phyloP scores from a whole-genome alignment of 2,888 invertebrate species.

The Caenorhabditis drosophilae region DNA sequence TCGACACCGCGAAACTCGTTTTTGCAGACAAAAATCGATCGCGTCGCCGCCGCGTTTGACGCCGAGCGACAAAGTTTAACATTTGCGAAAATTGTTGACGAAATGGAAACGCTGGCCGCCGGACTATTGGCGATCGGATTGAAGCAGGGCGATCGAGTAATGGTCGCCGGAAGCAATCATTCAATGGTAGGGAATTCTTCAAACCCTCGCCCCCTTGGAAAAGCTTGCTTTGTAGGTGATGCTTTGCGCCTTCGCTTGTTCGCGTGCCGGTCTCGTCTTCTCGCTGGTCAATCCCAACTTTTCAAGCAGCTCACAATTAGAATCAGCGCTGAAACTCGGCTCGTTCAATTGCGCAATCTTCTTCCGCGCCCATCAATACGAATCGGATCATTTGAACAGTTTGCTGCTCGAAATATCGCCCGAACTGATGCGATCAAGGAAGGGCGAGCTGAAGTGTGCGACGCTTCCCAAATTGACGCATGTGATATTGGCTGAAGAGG shows the following conservation, averaged over 20 bases:
- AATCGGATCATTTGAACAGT: constrained; percentile 48
- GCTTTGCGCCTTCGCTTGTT: constrained; percentile 55
- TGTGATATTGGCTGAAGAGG: constrained; percentile 69
- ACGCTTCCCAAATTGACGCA: constrained; percentile 69
- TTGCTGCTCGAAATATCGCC: constrained; percentile 56
- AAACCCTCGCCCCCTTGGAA: too few species aligned
- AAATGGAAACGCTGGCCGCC: constrained; percentile 65
- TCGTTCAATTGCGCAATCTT: constrained; percentile 70
- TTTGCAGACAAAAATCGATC: constrained; percentile 27
- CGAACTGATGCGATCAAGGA: constrained; percentile 50
- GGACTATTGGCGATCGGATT: constrained; percentile 70
- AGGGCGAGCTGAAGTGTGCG: constrained; percentile 57
- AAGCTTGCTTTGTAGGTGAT: too few species aligned
- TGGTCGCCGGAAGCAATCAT: constrained; percentile 72
- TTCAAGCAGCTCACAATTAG: constrained; percentile 40
- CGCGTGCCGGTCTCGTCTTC: constrained; percentile 70
- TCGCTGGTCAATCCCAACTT: constrained; percentile 63
- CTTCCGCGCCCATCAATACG: constrained; percentile 60
- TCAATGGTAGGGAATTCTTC: too few species aligned
- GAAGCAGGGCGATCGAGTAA: constrained; percentile 70
- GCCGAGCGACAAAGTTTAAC: constrained; percentile 56
- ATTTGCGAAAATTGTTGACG: constrained; percentile 48
- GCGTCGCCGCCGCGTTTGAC: constrained; percentile 61
- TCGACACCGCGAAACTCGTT: too few species aligned
- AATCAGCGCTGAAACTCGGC: constrained; percentile 59